phyloP scores from a whole-genome alignment of 2,797 vertebrate genomes.

The Lacerta agilis region DNA sequence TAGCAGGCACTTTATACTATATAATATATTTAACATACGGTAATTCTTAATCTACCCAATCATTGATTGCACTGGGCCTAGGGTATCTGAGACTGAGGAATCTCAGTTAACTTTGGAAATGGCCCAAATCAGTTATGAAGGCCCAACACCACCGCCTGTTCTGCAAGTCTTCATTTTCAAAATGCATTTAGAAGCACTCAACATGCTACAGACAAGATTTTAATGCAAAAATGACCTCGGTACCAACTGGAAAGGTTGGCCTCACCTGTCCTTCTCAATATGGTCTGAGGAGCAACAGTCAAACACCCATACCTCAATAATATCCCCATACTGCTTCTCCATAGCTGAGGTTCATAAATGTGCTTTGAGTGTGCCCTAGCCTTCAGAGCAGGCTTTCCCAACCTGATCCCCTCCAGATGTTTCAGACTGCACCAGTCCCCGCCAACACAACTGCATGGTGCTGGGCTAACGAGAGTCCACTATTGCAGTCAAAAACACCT shows the following conservation, averaged over 20 bases:
- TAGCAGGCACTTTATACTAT: background rate
- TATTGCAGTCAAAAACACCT: no score
- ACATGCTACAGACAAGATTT: background rate
- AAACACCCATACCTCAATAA: no score
- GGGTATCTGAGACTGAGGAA: background rate
- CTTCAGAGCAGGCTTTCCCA: no score
- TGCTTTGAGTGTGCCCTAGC: background rate
- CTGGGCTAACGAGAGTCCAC: background rate
- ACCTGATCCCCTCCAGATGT: no score
- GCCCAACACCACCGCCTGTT: background rate
- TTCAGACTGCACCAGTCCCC: no score
- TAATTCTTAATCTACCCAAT: background rate
- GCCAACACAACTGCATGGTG: no score
- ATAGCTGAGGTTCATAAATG: no score
- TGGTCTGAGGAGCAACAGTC: background rate
- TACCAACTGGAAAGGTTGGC: background rate
- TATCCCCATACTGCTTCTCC: background rate
- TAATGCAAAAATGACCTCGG: background rate
- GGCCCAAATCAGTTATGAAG: background rate
- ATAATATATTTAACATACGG: background rate
- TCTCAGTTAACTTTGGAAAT: background rate
- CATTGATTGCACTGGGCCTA: no score
- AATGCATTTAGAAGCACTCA: background rate
- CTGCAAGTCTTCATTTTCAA: background rate
- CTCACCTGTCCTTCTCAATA: background rate